phyloP scores from a whole-genome alignment of 2,888 invertebrate genomes.

The Tenthredo livida region DNA sequence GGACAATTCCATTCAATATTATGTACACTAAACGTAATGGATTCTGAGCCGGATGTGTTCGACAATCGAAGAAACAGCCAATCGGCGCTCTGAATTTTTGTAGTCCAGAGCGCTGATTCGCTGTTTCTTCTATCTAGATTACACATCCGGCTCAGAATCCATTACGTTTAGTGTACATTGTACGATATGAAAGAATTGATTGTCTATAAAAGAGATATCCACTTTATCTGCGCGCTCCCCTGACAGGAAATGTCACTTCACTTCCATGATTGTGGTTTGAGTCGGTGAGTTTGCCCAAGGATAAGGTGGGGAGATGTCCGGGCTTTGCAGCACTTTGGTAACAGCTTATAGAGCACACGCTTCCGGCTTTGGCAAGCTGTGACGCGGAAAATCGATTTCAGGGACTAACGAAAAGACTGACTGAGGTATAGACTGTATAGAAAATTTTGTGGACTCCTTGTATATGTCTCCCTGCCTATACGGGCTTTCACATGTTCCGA shows the following conservation, averaged over 20 bases:
- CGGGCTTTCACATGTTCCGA: background rate
- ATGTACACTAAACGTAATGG: too few species aligned
- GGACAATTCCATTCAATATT: background rate
- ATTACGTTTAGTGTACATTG: too few species aligned
- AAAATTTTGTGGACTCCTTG: background rate
- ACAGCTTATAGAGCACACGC: background rate
- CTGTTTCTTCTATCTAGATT: too few species aligned
- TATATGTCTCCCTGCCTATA: background rate
- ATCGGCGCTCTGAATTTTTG: too few species aligned
- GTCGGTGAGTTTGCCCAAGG: background rate
- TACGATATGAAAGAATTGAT: background rate
- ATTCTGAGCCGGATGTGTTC: too few species aligned
- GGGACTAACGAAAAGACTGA: slow-evolving; percentile 8
- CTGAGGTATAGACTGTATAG: background rate
- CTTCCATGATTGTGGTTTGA: background rate
- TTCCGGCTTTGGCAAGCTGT: slow-evolving; percentile 21
- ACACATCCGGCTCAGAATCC: too few species aligned
- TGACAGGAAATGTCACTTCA: background rate
- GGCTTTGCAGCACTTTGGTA: background rate
- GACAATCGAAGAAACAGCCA: too few species aligned
- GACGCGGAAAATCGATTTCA: slow-evolving; percentile 1
- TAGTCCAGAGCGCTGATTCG: too few species aligned
- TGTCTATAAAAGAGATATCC: background rate
- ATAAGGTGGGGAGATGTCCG: slow-evolving; percentile 7
- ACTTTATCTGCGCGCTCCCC: background rate